phyloP scores from a whole-genome alignment of 2,113 vertebrate species.

The Bubo scandiacus region DNA sequence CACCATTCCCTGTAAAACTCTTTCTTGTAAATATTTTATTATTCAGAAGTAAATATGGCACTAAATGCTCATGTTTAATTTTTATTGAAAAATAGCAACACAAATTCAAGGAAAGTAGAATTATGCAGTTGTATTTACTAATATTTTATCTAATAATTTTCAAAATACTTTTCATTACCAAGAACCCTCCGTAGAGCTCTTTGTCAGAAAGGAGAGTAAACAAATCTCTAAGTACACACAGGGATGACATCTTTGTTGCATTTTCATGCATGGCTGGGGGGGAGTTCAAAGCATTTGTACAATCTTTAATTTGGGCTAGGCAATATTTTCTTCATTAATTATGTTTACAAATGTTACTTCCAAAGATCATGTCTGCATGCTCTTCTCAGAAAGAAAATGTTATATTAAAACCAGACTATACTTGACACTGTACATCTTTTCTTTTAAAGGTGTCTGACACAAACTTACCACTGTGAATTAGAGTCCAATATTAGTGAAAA shows the following conservation, averaged over 20 bases:
- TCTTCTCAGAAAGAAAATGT: background rate
- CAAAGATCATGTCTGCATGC: background rate
- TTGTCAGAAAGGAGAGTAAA: background rate
- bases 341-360: background rate
- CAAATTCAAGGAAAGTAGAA: background rate
- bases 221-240: background rate
- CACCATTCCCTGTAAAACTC: background rate
- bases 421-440: background rate
- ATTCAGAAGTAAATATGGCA: background rate
- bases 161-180: background rate
- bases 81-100: background rate
- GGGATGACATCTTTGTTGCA: background rate
- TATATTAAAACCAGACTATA: background rate
- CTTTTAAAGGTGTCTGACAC: background rate
- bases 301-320: background rate
- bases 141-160: background rate
- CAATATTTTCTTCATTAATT: background rate
- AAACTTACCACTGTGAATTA: background rate
- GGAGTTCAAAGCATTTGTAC: background rate
- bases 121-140: background rate
- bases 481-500: background rate
- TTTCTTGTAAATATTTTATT: background rate
- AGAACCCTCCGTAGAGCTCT: background rate
- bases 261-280: background rate
- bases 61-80: background rate